Percentiles rank a stretch among this genome's conserved stretches.
Conservation (phyloP, 1,140 invertebrate species). For the Galendromus occidentalis region DNA sequence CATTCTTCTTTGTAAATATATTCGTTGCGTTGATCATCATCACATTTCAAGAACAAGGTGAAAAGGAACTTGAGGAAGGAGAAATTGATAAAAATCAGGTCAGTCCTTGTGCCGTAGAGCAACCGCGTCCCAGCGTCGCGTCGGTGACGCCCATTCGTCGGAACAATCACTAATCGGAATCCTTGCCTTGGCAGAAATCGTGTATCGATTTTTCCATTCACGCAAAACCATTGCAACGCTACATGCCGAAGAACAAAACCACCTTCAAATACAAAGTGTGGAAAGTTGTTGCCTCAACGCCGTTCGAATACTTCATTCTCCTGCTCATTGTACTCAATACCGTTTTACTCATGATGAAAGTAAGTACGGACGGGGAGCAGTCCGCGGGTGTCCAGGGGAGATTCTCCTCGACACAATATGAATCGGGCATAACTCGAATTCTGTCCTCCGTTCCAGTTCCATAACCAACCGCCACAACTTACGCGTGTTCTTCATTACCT, state of each 20-base stretch:
- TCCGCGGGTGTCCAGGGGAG: not conserved
- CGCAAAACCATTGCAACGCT: slow-evolving; percentile 85
- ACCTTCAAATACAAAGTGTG: slow-evolving; percentile 92
- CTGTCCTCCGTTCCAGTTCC: slow-evolving; percentile 41
- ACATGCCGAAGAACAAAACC: slow-evolving; percentile 95
- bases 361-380: slow-evolving; percentile 34
- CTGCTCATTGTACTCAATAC: slow-evolving; percentile 97
- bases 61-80: slow-evolving; percentile 94
- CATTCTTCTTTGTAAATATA: slow-evolving; percentile 99
- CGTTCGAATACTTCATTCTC: slow-evolving; percentile 99
- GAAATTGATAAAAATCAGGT: slow-evolving; percentile 99
- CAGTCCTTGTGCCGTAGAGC: slow-evolving; percentile 16
- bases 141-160: not conserved
- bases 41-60: slow-evolving; percentile 99
- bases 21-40: slow-evolving; percentile 99
- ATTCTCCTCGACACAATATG: not conserved
- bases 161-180: not conserved
- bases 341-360: slow-evolving; percentile 95
- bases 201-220: slow-evolving; percentile 99
- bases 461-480: slow-evolving; percentile 69
- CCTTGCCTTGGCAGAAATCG: slow-evolving; percentile 67
- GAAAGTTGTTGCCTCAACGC: slow-evolving; percentile 89
- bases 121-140: too few relatives aligned
- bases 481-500: slow-evolving; percentile 79
- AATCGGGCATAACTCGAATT: not conserved